Evolutionary conservation across 2,797 vertebrate genomes (phyloP).

Genomic region (Buphagus erythrorhynchus): DNA sequence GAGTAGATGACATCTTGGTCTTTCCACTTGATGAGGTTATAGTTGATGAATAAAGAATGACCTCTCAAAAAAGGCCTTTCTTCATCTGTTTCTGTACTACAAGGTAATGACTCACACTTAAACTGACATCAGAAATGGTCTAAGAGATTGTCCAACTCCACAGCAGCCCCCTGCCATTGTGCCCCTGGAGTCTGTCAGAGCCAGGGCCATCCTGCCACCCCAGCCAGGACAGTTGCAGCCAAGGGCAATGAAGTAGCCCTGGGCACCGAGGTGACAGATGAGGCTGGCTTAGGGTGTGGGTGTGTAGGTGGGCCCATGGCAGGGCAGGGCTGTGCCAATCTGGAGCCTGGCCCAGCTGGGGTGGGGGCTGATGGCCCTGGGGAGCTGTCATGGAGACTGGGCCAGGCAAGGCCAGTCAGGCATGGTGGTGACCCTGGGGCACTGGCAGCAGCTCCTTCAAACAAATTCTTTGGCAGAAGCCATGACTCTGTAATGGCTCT

Average conservation of each 20-base stretch:
- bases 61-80: neutral
- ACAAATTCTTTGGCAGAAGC: neutral
- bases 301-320: fast-evolving
- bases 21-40: neutral
- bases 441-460: neutral
- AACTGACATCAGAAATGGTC: neutral
- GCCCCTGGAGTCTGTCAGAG: neutral
- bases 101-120: neutral
- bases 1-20: neutral
- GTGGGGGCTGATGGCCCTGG: neutral
- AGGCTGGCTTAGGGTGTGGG: neutral
- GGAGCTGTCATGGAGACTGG: neutral
- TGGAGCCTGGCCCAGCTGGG: neutral
- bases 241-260: fast-evolving
- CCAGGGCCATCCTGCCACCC: neutral
- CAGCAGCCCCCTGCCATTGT: neutral
- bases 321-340: neutral
- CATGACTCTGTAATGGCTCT: neutral
- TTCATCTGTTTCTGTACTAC: neutral
- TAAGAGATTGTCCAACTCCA: neutral
- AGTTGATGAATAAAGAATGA: conserved; percentile 12
- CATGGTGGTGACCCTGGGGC: neutral
- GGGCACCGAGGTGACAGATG: fast-evolving
- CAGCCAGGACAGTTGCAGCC: neutral
- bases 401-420: neutral